These are phyloP conservation scores for Actenoides hombroni DNA, from an alignment of 2,113 vertebrate genomes.

Conservation along the genomic window DNA sequence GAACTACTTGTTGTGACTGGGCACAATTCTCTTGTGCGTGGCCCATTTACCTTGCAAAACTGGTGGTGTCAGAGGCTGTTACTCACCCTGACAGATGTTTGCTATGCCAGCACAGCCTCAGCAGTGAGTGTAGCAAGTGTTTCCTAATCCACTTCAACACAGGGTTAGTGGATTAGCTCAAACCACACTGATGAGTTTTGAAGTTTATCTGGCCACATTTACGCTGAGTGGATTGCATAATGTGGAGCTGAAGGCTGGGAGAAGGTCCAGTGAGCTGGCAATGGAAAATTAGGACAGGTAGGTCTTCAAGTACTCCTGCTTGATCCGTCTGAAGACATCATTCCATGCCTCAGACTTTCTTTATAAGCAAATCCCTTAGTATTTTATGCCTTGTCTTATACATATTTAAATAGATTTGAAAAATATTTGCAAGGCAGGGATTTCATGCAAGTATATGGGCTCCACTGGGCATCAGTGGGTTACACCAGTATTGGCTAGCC, in stretches of 20 bases:
- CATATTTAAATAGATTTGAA: background rate
- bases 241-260: rapidly evolving
- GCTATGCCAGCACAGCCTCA: background rate
- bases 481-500: background rate
- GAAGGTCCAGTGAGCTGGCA: background rate
- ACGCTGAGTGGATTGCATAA: background rate
- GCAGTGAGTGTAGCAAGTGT: background rate
- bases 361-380: background rate
- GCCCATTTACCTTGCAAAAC: background rate
- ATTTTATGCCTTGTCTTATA: background rate
- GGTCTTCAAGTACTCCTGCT: background rate
- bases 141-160: background rate
- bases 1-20: background rate
- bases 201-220: background rate
- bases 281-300: background rate
- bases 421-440: background rate
- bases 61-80: background rate
- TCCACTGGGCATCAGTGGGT: background rate
- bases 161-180: background rate
- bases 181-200: rapidly evolving
- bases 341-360: background rate
- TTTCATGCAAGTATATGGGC: background rate
- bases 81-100: background rate
- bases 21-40: background rate
- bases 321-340: background rate